phyloP scores from a whole-genome alignment of 2,113 vertebrate species.

The Nesogale talazaci region DNA sequence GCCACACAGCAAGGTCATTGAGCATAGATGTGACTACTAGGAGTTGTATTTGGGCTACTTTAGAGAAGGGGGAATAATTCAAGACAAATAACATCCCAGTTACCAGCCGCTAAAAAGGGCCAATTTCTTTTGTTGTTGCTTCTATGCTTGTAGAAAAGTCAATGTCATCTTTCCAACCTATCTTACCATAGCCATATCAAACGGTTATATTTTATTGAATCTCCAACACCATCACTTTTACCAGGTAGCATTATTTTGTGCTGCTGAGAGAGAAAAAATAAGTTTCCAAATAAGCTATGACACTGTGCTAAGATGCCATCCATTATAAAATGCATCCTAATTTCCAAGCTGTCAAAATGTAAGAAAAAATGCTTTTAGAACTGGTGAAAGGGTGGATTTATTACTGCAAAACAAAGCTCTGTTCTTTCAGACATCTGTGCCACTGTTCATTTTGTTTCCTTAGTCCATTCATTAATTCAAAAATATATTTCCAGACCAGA shows the following conservation, averaged over 20 bases:
- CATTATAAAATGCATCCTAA: slow-evolving; percentile 24
- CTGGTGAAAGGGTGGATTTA: slow-evolving; percentile 34
- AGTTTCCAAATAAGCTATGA: background rate
- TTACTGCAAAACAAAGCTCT: slow-evolving; percentile 16
- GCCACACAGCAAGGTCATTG: background rate
- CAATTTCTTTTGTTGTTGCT: background rate
- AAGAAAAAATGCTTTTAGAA: slow-evolving; percentile 48
- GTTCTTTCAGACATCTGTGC: background rate
- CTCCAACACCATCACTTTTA: background rate
- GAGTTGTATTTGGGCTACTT: background rate
- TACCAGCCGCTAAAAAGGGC: background rate
- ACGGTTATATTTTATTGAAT: background rate
- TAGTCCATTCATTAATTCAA: background rate
- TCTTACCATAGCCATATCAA: background rate
- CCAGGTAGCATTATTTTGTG: background rate
- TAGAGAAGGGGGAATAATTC: background rate
- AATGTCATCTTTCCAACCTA: background rate
- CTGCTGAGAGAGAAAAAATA: slow-evolving; percentile 6
- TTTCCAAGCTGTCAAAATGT: slow-evolving; percentile 40
- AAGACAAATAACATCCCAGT: background rate
- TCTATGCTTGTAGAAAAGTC: slow-evolving; percentile 10
- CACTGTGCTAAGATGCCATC: slow-evolving; percentile 17
- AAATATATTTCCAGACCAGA: background rate
- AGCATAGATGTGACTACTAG: background rate
- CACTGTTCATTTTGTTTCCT: background rate